phyloP scores from a whole-genome alignment of 2,888 invertebrate genomes.

The Lycaena phlaeas region DNA sequence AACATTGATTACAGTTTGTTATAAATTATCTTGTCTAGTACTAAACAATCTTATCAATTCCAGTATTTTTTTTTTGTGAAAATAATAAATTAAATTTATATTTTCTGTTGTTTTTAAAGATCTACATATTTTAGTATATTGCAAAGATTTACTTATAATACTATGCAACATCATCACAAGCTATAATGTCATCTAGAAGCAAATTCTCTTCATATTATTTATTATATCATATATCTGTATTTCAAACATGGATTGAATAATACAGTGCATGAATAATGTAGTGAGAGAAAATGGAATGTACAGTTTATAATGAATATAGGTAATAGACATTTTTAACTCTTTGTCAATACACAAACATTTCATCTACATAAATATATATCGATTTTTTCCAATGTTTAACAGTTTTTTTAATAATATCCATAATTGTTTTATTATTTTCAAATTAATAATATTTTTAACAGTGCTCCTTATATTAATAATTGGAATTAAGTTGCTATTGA shows the following conservation, averaged over 20 bases:
- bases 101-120: too few relatives aligned
- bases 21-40: too few relatives aligned
- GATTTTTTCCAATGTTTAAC: too few relatives aligned
- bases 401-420: neutral
- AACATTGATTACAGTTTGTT: conserved; percentile 1
- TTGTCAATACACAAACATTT: neutral
- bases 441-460: neutral
- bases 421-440: neutral
- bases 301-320: neutral
- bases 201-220: too few relatives aligned
- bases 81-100: too few relatives aligned
- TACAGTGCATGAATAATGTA: neutral
- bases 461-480: neutral
- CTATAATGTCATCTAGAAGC: too few relatives aligned
- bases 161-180: too few relatives aligned
- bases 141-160: too few relatives aligned
- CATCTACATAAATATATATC: neutral
- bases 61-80: too few relatives aligned
- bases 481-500: neutral
- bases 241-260: neutral
- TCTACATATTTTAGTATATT: too few relatives aligned
- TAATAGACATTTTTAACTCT: too few relatives aligned
- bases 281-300: neutral
- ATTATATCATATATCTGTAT: neutral
- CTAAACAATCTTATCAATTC: too few relatives aligned